These are phyloP conservation scores for Hoplostethus mediterraneus DNA, from an alignment of 2,797 vertebrate genomes.

Conservation along the genomic window DNA sequence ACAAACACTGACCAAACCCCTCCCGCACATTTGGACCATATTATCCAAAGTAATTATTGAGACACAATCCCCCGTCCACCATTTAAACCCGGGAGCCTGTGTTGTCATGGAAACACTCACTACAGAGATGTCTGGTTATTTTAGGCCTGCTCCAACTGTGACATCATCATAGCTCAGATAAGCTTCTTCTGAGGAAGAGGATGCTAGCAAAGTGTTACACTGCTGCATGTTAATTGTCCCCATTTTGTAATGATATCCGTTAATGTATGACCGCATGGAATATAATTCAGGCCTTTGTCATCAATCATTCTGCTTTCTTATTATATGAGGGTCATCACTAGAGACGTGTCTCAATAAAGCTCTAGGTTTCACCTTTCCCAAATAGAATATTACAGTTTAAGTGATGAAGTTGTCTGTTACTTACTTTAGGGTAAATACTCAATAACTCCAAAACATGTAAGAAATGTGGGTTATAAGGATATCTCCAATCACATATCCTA, in stretches of 20 bases:
- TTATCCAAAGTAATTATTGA: conserved; percentile 75
- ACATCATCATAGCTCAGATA: conserved; percentile 70
- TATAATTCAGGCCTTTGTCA: conserved; percentile 32
- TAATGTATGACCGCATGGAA: conserved; percentile 44
- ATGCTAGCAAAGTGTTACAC: conserved; percentile 40
- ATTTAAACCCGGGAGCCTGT: conserved; percentile 68
- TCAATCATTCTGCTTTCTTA: conserved; percentile 29
- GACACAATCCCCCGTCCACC: conserved; percentile 61
- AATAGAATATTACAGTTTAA: conserved; percentile 23
- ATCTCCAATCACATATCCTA: too few species aligned
- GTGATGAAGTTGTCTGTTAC: neutral
- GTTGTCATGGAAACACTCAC: conserved; percentile 81
- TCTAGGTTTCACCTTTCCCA: conserved; percentile 11
- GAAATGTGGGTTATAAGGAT: too few species aligned
- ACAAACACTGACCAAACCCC: conserved; percentile 27
- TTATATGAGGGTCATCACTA: conserved; percentile 31
- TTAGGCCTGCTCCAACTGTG: conserved; percentile 63
- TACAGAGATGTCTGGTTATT: conserved; percentile 74
- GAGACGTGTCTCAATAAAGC: conserved; percentile 31
- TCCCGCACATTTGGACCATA: conserved; percentile 51
- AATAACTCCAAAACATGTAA: neutral
- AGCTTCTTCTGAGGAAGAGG: conserved; percentile 57
- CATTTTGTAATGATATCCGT: conserved; percentile 42
- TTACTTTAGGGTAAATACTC: neutral
- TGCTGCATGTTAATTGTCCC: conserved; percentile 51